phyloP scores from a whole-genome alignment of 2,888 invertebrate genomes.

The Elysia crispata region DNA sequence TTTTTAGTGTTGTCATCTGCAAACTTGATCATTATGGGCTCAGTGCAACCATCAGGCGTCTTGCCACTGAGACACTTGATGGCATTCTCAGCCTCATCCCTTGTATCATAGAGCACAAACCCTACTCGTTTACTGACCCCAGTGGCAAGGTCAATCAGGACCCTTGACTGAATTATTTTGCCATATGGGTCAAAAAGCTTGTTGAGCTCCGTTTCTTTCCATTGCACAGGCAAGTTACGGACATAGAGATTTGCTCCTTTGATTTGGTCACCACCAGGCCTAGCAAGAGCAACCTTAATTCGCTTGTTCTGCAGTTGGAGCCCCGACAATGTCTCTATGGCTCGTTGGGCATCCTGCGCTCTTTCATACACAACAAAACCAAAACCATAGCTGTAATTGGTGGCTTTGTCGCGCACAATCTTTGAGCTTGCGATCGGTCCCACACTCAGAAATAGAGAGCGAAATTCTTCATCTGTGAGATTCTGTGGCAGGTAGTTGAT shows the following conservation, averaged over 20 bases:
- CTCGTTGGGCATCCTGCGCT: conserved; percentile 90
- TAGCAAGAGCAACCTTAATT: conserved; percentile 94
- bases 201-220: conserved; percentile 86
- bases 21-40: conserved; percentile 89
- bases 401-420: conserved; percentile 82
- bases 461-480: conserved; percentile 93
- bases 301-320: conserved; percentile 92
- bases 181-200: conserved; percentile 92
- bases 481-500: conserved; percentile 97
- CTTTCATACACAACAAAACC: conserved; percentile 95
- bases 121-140: conserved; percentile 93
- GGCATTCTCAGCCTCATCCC: conserved; percentile 93
- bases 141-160: conserved; percentile 91
- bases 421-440: conserved; percentile 93
- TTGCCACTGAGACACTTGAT: conserved; percentile 89
- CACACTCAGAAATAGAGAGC: conserved; percentile 90
- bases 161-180: conserved; percentile 93
- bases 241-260: conserved; percentile 96
- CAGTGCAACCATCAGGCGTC: conserved; percentile 89
- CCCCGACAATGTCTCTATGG: conserved; percentile 92
- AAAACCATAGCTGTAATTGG: conserved; percentile 97
- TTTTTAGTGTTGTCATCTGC: conserved; percentile 86
- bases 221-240: conserved; percentile 86
- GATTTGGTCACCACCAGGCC: conserved; percentile 93
- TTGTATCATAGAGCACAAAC: conserved; percentile 88